These are phyloP conservation scores for Brachionus paranguensis DNA, from an alignment of 1,140 invertebrate genomes.

Conservation along the genomic window DNA sequence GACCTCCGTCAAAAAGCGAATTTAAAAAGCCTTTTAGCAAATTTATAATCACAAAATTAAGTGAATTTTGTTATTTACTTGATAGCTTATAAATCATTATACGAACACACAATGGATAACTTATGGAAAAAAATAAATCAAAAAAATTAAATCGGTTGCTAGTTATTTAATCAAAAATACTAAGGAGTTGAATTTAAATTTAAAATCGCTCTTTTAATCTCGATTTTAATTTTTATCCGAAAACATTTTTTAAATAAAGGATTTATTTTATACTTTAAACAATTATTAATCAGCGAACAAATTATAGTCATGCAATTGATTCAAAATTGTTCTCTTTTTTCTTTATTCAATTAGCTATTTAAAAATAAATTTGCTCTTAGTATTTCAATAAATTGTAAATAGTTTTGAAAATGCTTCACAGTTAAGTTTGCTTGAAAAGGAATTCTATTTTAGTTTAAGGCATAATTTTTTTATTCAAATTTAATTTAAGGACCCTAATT, in stretches of 20 bases:
- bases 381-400: background rate
- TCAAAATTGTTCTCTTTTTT: background rate
- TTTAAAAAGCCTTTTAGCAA: background rate
- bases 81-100: background rate
- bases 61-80: background rate
- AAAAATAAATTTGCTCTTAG: background rate
- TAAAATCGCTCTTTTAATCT: background rate
- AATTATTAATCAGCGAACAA: background rate
- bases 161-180: constrained; percentile 9
- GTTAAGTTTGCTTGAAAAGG: background rate
- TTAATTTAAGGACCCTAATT: background rate
- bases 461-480: background rate
- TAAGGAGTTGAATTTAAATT: background rate
- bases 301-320: background rate
- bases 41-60: background rate
- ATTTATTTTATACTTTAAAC: background rate
- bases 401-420: background rate
- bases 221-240: background rate
- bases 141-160: constrained; percentile 15
- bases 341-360: background rate
- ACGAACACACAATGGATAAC: background rate
- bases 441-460: background rate
- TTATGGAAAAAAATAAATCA: constrained; percentile 7
- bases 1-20: background rate
- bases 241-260: background rate